Base-by-base conservation (phyloP, 2,888 invertebrate genomes). In the Allolobophora icterica region DNA sequence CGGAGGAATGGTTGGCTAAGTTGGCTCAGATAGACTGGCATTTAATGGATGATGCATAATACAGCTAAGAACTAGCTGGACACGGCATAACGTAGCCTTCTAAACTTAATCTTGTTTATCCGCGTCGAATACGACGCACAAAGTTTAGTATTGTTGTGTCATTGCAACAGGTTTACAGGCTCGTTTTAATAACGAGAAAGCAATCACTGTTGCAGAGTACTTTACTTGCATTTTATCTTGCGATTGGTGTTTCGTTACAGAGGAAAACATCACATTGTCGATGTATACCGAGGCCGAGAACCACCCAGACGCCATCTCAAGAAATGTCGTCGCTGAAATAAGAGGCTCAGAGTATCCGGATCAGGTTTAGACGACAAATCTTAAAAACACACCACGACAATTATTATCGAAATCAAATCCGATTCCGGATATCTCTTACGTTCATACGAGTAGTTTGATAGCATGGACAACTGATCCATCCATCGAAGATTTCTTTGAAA, bases 301-400 rank as follows among this genome's bases (percentile, higher is more conserved):
- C 24, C 15, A 34, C 21, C 13, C 8, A 87, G 35, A 34, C 38
- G 33, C 24, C 35, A n/a, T 38, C 52, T 91, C 98, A 0, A 96
- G 97, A 92, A 98, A 98, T 94, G 92, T 93, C 40, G 92, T 94
- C 33, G 94, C 94, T 58, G 94, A 94, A 92, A 93, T 94, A 58
- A 92, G 90, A 38, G 94, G 94, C 2, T 91, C 91, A 40, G 92
- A 91, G 71, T 93, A 93, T 90, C 94, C 94, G 24, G 93, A 94
- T 38, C 92, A 94, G 94, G 96, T 97, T n/a, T n/a, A 0, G 97
- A 98, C 17, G 30, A 40, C 17, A 71, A n/a, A 11, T n/a, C n/a
- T n/a, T n/a, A 30, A 24, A 52, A 52, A 24, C 8, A 52, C 24
- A 52, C 24, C 6, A 24, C 24, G 52, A 52, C 52, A 52, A 0